phyloP scores from a whole-genome alignment of 2,888 invertebrate species.

The Cephalotes varians region DNA sequence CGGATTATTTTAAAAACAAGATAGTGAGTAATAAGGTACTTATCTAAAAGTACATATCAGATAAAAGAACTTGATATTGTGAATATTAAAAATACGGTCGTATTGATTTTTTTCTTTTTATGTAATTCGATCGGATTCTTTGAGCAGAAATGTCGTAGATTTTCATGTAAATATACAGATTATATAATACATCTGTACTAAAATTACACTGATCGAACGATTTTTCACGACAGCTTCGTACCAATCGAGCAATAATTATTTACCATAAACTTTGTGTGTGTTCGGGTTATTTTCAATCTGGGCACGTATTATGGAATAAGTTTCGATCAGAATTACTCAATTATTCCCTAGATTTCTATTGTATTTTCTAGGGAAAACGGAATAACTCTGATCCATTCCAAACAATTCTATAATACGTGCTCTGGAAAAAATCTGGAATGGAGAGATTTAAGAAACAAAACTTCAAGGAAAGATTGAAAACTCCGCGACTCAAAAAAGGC shows the following conservation, averaged over 20 bases:
- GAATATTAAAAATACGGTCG: background rate
- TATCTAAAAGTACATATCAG: background rate
- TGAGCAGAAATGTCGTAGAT: conserved; percentile 46
- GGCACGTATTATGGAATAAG: no score
- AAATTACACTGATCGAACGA: conserved; percentile 20
- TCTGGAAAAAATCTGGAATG: no score
- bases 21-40: background rate
- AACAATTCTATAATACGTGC: no score
- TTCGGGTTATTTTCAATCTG: conserved; percentile 1
- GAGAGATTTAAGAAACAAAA: no score
- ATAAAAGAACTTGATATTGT: background rate
- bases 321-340: no score
- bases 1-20: background rate
- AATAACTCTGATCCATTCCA: no score
- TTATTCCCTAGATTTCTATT: no score
- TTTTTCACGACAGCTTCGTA: conserved; percentile 32
- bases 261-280: background rate
- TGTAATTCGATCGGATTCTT: conserved; percentile 32
- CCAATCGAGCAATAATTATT: conserved; percentile 64
- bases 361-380: no score
- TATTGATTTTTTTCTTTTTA: background rate
- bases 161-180: conserved; percentile 69
- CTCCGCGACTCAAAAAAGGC: background rate
- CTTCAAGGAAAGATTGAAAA: conserved; percentile 2
- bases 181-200: conserved; percentile 69